These are phyloP conservation scores for Caenorhabditis sp. DNA, from an alignment of 2,888 invertebrate species.

Conservation along the genomic window DNA sequence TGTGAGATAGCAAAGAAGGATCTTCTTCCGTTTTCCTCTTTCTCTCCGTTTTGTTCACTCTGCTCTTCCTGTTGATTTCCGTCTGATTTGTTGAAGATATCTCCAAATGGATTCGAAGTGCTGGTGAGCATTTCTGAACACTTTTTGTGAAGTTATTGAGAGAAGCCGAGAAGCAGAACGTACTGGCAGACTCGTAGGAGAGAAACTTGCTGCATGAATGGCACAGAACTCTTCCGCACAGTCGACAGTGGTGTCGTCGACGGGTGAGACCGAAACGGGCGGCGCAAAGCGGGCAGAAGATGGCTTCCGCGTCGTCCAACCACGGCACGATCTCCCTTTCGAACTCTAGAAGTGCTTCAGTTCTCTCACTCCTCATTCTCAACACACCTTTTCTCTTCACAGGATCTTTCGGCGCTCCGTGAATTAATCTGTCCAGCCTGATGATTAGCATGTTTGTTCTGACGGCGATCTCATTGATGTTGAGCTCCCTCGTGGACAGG, in stretches of 20 bases:
- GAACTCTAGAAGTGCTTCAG: conserved; percentile 80
- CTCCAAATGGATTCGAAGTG: conserved; percentile 80
- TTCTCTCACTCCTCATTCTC: too few relatives aligned
- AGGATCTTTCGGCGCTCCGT: conserved; percentile 84
- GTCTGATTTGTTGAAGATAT: conserved; percentile 14
- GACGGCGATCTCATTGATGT: conserved; percentile 90
- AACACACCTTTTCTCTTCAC: conserved; percentile 79
- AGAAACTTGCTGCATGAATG: conserved; percentile 75
- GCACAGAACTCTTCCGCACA: conserved; percentile 82
- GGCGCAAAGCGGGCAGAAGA: conserved; percentile 92
- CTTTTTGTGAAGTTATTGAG: too few relatives aligned
- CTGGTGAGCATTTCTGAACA: conserved; percentile 83
- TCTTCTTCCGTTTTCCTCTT: conserved; percentile 1
- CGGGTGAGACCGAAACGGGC: conserved; percentile 87
- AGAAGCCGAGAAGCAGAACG: conserved; percentile 46
- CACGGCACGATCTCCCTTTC: conserved; percentile 88
- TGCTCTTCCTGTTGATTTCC: conserved; percentile 55
- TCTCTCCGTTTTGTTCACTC: background rate
- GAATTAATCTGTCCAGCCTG: conserved; percentile 90
- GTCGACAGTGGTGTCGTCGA: conserved; percentile 94
- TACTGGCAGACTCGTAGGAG: conserved; percentile 75
- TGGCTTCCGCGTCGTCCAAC: conserved; percentile 92
- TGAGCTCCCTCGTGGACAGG: conserved; percentile 82
- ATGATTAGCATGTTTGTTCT: conserved; percentile 96
- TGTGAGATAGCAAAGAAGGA: conserved; percentile 54